These are phyloP conservation scores for Lampropteryx suffumata DNA, from an alignment of 2,888 invertebrate species.

Conservation along the genomic window DNA sequence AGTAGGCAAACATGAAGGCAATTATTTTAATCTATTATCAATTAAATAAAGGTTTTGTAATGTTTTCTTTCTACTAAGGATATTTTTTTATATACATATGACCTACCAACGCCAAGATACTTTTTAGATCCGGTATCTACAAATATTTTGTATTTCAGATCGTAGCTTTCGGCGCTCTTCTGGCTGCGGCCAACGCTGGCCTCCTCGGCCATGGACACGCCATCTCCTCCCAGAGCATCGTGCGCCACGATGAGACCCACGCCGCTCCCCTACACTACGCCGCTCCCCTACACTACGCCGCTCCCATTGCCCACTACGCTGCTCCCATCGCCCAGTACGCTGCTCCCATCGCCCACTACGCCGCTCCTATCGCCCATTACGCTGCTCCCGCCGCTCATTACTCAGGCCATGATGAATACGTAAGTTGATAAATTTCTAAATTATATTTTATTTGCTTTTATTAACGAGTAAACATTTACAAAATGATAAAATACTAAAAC, in stretches of 20 bases:
- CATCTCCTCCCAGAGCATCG: slow-evolving; percentile 63
- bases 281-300: slow-evolving; percentile 39
- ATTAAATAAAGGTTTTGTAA: too few relatives aligned
- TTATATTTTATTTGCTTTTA: too few relatives aligned
- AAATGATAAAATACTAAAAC: too few relatives aligned
- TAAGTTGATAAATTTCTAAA: slow-evolving; percentile 25
- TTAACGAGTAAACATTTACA: too few relatives aligned
- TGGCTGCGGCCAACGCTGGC: slow-evolving; percentile 73
- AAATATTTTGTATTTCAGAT: slow-evolving; percentile 54
- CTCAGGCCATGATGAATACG: slow-evolving; percentile 45
- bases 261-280: slow-evolving; percentile 39
- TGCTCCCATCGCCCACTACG: slow-evolving; percentile 39
- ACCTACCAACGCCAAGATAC: too few relatives aligned
- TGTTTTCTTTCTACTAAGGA: too few relatives aligned
- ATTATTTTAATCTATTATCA: neutral
- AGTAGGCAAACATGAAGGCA: neutral
- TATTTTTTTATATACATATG: too few relatives aligned
- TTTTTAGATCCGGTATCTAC: too few relatives aligned
- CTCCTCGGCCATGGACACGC: slow-evolving; percentile 54
- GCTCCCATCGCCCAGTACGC: slow-evolving; percentile 41
- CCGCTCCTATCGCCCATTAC: slow-evolving; percentile 43
- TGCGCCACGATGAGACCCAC: slow-evolving; percentile 59
- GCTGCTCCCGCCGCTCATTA: slow-evolving; percentile 43
- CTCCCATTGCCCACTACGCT: slow-evolving; percentile 42
- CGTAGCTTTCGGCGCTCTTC: slow-evolving; percentile 60